Evolutionary conservation across 2,113 vertebrate species (phyloP).

Genomic region (Sylvilagus bachmani): DNA sequence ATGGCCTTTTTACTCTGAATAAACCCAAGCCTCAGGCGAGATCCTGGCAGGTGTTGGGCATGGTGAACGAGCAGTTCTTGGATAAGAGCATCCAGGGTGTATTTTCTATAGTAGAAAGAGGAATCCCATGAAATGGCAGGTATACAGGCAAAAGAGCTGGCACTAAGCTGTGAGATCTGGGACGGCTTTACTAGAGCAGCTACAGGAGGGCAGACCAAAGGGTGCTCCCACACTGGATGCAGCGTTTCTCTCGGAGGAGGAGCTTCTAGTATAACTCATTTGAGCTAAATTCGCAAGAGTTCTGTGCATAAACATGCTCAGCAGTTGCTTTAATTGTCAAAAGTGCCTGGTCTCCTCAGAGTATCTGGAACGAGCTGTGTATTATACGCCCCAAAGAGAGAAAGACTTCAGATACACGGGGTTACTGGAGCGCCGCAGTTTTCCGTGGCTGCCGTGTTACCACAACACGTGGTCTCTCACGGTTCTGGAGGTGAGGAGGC

Average conservation of each 20-base stretch:
- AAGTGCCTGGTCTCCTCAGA: background rate
- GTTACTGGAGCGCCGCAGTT: constrained; percentile 24
- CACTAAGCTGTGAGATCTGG: background rate
- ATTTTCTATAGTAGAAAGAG: constrained; percentile 41
- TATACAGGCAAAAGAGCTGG: background rate
- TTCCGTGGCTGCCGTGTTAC: background rate
- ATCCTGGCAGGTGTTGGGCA: background rate
- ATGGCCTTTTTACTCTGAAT: background rate
- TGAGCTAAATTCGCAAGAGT: constrained; percentile 42
- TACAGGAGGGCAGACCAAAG: background rate
- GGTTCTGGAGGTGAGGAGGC: background rate
- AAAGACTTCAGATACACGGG: background rate
- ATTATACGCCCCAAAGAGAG: background rate
- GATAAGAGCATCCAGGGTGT: background rate
- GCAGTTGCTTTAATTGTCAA: constrained; percentile 43
- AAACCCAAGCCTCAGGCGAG: background rate
- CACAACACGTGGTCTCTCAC: background rate
- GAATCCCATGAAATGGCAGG: background rate
- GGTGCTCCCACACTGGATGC: background rate
- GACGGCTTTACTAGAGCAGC: background rate
- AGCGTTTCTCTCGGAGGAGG: background rate
- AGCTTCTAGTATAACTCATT: constrained; percentile 48
- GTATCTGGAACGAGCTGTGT: constrained; percentile 25
- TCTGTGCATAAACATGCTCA: constrained; percentile 33
- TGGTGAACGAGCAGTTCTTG: background rate